Base-by-base conservation (phyloP, 2,888 invertebrate species). In the Colletes collaris region DNA sequence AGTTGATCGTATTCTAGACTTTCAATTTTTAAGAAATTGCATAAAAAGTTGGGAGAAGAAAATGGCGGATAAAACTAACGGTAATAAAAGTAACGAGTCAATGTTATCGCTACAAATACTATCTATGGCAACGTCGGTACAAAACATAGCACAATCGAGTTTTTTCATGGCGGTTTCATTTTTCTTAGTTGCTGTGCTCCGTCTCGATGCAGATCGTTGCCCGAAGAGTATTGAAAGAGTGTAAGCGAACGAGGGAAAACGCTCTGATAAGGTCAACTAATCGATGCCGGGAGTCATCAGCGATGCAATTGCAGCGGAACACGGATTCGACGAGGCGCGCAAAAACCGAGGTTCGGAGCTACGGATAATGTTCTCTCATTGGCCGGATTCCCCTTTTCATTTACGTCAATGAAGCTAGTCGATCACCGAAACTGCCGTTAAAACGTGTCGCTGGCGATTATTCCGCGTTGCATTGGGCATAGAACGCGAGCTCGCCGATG, bases 251-350 rank as follows among this genome's bases (percentile, higher is more conserved):
- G 13, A 5, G 6, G 5, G 16, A 27, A 50, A 49, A 62, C 19
- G 5, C 5, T 7, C 37, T 27, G 73, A 55, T 62, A 74, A 62
- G 11, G 60, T 27, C 5, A 10, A 10, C 62, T 74, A 70, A 63
- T 74, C 62, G 70, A 74, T 50, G 16, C 8, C n/a, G 11, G 44
- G 7, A 56, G 49, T 63, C 74, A 74, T 70, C 62, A 35, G 40
- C 10, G 35, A 13, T 19, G 40, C n/a, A 60, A 62, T 49, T 62
- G 27, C 40, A 8, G 11, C 6, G 10, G 35, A 52, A 64, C 62
- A 35, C n/a, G 52, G 69, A 60, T 68, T 60, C 16, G n/a, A 69
- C 35, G 19, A 11, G 19, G 50, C 4, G 3, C 13, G 52, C 10
- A 67, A 67, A 60, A 27, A 53, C 16, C 5, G 8, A 8, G 27